phyloP scores from a whole-genome alignment of 2,113 vertebrate genomes.

The Urocolius indicus region DNA sequence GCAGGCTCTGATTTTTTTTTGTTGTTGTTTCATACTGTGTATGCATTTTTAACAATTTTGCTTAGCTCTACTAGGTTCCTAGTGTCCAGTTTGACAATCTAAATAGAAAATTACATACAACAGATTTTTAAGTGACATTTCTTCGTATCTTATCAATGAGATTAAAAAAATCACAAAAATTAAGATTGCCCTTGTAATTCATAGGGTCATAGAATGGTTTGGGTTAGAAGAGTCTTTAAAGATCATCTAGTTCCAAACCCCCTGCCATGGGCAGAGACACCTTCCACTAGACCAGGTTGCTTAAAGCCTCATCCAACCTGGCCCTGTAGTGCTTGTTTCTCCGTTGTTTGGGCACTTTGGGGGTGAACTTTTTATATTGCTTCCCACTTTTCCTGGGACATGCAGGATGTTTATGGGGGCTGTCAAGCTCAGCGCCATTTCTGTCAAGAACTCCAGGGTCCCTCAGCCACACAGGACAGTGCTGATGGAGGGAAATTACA shows the following conservation, averaged over 20 bases:
- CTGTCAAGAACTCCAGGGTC: not conserved
- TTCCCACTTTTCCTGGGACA: not conserved
- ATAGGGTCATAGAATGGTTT: no score
- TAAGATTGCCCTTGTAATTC: not conserved
- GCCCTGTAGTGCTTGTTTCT: not conserved
- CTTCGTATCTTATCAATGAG: not conserved
- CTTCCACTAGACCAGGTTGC: no score
- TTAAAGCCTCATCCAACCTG: no score
- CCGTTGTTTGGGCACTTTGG: not conserved
- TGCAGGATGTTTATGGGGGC: not conserved
- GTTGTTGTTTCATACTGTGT: not conserved
- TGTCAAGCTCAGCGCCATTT: not conserved
- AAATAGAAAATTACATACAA: not conserved
- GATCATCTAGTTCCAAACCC: no score
- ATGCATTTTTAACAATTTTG: not conserved
- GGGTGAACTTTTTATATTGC: not conserved
- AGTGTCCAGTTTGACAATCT: not conserved
- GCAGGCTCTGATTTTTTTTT: not conserved
- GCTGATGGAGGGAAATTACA: not conserved
- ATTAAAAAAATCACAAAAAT: not conserved
- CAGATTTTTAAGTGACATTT: not conserved
- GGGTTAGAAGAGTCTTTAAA: no score
- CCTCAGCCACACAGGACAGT: fast-evolving
- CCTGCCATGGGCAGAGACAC: no score
- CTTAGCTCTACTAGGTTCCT: not conserved